Evolutionary conservation across 2,797 vertebrate genomes (phyloP).

Genomic region (Acestrorhynchus altus): DNA sequence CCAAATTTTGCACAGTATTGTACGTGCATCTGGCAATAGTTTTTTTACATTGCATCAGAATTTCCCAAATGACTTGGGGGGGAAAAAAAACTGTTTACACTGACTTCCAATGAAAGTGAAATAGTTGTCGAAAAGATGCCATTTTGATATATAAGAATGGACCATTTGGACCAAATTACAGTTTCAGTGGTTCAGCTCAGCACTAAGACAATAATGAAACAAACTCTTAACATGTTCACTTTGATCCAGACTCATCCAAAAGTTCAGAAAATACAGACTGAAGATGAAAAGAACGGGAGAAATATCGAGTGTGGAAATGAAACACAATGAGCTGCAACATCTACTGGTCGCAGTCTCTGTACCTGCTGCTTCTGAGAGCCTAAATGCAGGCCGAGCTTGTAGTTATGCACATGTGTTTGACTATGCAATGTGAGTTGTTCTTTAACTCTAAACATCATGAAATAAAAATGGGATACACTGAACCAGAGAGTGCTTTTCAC

Average conservation of each 20-base stretch:
- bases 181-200: constrained; percentile 7
- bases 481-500: constrained; percentile 53
- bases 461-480: constrained; percentile 59
- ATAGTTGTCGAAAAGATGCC: too few species aligned
- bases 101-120: too few species aligned
- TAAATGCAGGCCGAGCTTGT: constrained; percentile 46
- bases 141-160: too few species aligned
- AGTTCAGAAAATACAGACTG: background rate
- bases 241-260: background rate
- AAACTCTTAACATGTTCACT: too few species aligned
- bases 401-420: constrained; percentile 50
- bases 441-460: constrained; percentile 63
- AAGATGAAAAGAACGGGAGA: constrained; percentile 27
- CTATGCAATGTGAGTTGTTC: constrained; percentile 52
- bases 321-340: constrained; percentile 3
- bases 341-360: constrained; percentile 29
- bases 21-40: too few species aligned
- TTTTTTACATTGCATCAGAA: too few species aligned
- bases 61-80: too few species aligned
- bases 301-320: background rate
- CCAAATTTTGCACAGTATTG: too few species aligned
- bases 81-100: too few species aligned
- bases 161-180: too few species aligned
- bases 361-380: constrained; percentile 40
- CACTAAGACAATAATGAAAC: background rate